Evolutionary conservation across 2,797 vertebrate genomes (phyloP).

Genomic region (Adelosebastes latens): DNA sequence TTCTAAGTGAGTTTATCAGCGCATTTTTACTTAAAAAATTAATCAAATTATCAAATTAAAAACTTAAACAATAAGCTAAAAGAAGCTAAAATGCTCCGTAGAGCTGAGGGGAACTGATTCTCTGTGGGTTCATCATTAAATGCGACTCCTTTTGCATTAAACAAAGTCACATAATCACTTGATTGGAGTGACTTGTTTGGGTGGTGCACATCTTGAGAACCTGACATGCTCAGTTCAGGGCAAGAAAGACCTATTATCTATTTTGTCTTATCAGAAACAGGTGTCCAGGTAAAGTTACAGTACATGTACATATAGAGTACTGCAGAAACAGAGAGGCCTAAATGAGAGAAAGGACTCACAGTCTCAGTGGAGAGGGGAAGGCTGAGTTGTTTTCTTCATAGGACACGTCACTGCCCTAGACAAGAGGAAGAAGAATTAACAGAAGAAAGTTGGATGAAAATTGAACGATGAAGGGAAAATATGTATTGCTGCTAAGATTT

Average conservation of each 20-base stretch:
- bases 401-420: constrained; percentile 80
- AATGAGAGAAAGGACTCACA: constrained; percentile 71
- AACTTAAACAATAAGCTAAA: background rate
- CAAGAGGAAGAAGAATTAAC: background rate
- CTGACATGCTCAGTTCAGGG: background rate
- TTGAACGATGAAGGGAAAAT: background rate
- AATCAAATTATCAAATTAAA: background rate
- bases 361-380: constrained; percentile 70
- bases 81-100: accelerated
- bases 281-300: background rate
- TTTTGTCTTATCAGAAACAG: constrained; percentile 23
- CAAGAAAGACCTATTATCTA: background rate
- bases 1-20: background rate
- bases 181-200: background rate
- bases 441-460: background rate
- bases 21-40: background rate
- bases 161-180: background rate
- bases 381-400: constrained; percentile 75
- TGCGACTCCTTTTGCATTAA: background rate
- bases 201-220: background rate
- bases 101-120: background rate
- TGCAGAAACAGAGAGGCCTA: background rate
- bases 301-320: background rate
- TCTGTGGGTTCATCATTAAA: background rate
- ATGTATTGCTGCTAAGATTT: background rate